phyloP scores from a whole-genome alignment of 2,888 invertebrate species.

The Lasioglossum marginatum region DNA sequence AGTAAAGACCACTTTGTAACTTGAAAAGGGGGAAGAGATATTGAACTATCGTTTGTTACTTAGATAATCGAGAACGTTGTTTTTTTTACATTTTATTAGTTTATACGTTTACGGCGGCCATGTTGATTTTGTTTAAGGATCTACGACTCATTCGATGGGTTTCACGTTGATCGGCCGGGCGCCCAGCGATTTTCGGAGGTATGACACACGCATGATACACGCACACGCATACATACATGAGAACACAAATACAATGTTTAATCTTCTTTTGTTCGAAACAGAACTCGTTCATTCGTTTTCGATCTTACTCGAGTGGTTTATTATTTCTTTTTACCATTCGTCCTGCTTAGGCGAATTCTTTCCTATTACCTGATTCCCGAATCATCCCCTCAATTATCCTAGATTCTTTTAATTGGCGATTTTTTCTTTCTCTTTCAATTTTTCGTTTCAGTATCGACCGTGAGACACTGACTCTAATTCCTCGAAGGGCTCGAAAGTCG shows the following conservation, averaged over 20 bases:
- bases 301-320: neutral
- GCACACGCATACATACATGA: neutral
- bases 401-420: neutral
- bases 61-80: constrained; percentile 84
- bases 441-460: neutral
- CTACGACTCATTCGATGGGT: constrained; percentile 76
- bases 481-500: constrained; percentile 30
- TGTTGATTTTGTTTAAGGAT: constrained; percentile 82
- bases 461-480: neutral
- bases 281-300: neutral
- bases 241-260: neutral
- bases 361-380: neutral
- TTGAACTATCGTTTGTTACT: constrained; percentile 84
- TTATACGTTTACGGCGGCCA: constrained; percentile 83
- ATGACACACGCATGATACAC: neutral
- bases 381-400: neutral
- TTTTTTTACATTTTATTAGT: constrained; percentile 85
- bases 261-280: constrained; percentile 8
- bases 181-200: constrained; percentile 46
- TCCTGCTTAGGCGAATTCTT: neutral
- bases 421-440: neutral
- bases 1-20: constrained; percentile 51
- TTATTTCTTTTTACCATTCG: neutral
- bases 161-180: constrained; percentile 71
- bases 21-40: constrained; percentile 58